phyloP scores from a whole-genome alignment of 2,113 vertebrate species.

The Charadrius vociferus region DNA sequence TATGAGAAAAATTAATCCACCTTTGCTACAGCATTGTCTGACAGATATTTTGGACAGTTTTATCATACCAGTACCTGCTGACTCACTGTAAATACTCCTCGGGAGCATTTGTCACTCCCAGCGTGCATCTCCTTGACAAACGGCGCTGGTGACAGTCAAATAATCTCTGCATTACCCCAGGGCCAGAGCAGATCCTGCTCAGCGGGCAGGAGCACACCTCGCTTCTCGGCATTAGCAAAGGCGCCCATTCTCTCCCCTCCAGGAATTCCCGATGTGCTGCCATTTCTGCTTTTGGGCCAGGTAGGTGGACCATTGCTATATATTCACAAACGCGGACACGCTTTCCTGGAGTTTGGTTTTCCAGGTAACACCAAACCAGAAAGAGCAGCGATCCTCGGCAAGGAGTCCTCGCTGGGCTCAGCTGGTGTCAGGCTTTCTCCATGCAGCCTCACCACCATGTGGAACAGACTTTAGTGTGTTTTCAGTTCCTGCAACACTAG shows the following conservation, averaged over 20 bases:
- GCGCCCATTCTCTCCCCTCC: accelerated
- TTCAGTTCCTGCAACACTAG: background rate
- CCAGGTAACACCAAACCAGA: background rate
- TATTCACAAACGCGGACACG: accelerated
- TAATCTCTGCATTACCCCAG: background rate
- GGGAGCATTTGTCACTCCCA: background rate
- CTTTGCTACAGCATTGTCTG: background rate
- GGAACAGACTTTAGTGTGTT: background rate
- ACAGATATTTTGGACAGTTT: background rate
- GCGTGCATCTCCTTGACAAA: background rate
- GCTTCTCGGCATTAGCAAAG: accelerated
- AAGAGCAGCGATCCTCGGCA: accelerated
- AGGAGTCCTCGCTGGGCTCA: background rate
- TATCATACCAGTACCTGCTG: background rate
- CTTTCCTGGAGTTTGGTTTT: background rate
- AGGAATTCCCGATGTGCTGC: accelerated
- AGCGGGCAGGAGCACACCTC: accelerated
- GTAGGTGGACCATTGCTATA: background rate
- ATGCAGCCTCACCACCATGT: background rate
- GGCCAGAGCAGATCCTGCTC: background rate
- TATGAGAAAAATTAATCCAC: background rate
- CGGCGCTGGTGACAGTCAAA: background rate
- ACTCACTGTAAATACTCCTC: background rate
- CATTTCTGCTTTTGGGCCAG: background rate
- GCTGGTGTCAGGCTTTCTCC: background rate